Evolutionary conservation across 2,113 vertebrate species (phyloP).

Genomic region (Cyprinodon brontotheroides): DNA sequence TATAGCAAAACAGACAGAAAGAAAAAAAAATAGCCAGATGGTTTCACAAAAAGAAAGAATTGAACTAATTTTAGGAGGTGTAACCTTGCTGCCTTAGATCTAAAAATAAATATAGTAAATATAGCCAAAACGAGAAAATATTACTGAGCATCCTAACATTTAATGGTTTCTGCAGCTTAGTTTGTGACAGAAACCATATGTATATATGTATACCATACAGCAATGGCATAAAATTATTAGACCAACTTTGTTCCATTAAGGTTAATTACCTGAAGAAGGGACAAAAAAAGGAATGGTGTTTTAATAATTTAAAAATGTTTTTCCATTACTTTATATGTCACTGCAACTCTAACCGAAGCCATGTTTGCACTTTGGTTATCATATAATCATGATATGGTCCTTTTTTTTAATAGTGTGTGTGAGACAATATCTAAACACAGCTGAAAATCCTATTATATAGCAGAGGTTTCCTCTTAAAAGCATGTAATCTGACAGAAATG

Average conservation of each 20-base stretch:
- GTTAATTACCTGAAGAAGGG: too few species aligned
- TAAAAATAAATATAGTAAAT: background rate
- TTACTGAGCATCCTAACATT: background rate
- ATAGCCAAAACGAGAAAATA: background rate
- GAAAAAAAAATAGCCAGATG: conserved; percentile 16
- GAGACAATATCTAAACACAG: conserved; percentile 1
- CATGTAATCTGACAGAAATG: conserved; percentile 4
- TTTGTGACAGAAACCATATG: too few species aligned
- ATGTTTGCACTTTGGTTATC: background rate
- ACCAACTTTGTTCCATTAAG: too few species aligned
- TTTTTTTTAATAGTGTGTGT: conserved; percentile 7
- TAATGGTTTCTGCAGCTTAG: background rate
- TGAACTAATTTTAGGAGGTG: background rate
- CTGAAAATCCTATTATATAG: conserved; percentile 4
- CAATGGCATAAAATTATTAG: too few species aligned
- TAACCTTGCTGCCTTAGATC: background rate
- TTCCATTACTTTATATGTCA: background rate
- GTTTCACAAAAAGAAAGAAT: conserved; percentile 5
- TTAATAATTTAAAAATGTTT: too few species aligned
- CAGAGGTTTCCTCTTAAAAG: background rate
- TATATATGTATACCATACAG: background rate
- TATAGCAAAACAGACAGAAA: conserved; percentile 25
- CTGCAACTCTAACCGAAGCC: background rate
- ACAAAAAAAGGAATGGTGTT: too few species aligned
- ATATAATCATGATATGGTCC: background rate